Percentiles rank a stretch among this genome's conserved stretches.
Evolutionary conservation across 2,797 vertebrate species (phyloP).

Genomic region (Staurois parvus): DNA sequence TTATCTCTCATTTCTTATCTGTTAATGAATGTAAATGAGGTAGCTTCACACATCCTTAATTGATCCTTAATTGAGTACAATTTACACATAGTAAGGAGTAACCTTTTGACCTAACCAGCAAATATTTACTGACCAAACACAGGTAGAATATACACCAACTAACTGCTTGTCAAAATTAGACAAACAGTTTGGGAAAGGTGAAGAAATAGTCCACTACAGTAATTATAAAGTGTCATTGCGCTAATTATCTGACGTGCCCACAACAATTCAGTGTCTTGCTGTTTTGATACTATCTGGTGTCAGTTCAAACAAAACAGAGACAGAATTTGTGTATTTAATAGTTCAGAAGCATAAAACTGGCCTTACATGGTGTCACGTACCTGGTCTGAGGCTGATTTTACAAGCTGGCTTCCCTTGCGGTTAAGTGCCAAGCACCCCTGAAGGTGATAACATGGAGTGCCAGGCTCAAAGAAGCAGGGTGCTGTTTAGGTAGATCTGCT

Average conservation of each 20-base stretch:
- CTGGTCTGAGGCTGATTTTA: too few species aligned
- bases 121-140: slow-evolving; percentile 75
- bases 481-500: too few species aligned
- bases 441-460: too few species aligned
- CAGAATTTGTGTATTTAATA: background rate
- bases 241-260: slow-evolving; percentile 24
- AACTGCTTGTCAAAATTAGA: slow-evolving; percentile 65
- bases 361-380: too few species aligned
- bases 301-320: background rate
- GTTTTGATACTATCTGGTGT: background rate
- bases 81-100: slow-evolving; percentile 75
- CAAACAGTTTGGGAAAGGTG: slow-evolving; percentile 14
- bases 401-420: too few species aligned
- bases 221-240: slow-evolving; percentile 5
- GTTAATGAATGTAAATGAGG: slow-evolving; percentile 75
- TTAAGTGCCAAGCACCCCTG: too few species aligned
- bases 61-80: slow-evolving; percentile 75
- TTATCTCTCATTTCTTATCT: slow-evolving; percentile 64
- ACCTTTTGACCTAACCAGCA: slow-evolving; percentile 70
- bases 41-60: slow-evolving; percentile 76
- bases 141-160: slow-evolving; percentile 65
- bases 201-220: slow-evolving; percentile 1
- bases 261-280: background rate
- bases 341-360: background rate
- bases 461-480: too few species aligned